Evolutionary conservation across 2,888 invertebrate species (phyloP).

Genomic region (Colostygia pectinataria): DNA sequence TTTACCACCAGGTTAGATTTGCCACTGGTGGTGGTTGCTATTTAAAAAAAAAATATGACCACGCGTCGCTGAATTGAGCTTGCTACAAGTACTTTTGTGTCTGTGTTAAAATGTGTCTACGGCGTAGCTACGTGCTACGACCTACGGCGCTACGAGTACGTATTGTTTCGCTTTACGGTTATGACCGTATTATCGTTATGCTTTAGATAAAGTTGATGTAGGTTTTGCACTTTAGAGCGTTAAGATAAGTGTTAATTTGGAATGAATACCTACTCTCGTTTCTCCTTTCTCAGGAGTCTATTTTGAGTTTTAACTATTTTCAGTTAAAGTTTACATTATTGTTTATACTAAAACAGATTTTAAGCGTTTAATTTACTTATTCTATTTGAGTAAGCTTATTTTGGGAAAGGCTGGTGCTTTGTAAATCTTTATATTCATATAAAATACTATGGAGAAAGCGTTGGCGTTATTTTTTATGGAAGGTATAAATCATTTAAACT

Average conservation of each 20-base stretch:
- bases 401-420: background rate
- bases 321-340: background rate
- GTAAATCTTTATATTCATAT: background rate
- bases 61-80: too few relatives aligned
- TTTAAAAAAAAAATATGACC: too few relatives aligned
- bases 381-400: background rate
- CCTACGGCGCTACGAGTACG: constrained; percentile 23
- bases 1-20: too few relatives aligned
- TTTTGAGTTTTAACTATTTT: constrained; percentile 2
- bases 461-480: background rate
- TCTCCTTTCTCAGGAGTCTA: background rate
- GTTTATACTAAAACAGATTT: background rate
- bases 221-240: constrained; percentile 1
- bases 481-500: constrained; percentile 37
- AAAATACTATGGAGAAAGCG: background rate
- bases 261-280: background rate
- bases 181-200: constrained; percentile 19
- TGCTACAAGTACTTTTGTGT: too few relatives aligned
- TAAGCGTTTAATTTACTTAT: background rate
- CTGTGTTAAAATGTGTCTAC: constrained; percentile 43
- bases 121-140: constrained; percentile 40
- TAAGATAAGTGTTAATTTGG: constrained; percentile 11
- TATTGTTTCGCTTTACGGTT: constrained; percentile 23
- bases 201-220: constrained; percentile 14
- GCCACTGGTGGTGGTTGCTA: too few relatives aligned